A percentile compares a stretch with the other conserved stretches of the same genome.
phyloP scores from a whole-genome alignment of 2,797 vertebrate species.

The Pyrocephalus nanus region DNA sequence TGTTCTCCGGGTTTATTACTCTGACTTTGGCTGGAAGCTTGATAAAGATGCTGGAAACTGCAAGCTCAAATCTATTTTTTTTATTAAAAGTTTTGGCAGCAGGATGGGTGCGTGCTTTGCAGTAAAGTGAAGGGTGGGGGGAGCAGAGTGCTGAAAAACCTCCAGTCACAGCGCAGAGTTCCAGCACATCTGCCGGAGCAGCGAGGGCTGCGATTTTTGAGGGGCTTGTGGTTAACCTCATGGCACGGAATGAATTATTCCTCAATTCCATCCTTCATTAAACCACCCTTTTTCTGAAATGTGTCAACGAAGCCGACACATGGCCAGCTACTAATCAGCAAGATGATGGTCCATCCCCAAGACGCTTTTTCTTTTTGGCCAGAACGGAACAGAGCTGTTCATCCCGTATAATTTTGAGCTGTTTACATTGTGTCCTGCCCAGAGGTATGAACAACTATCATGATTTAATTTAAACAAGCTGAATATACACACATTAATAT shows the following conservation, averaged over 20 bases:
- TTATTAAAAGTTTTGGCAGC: constrained; percentile 60
- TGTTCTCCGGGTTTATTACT: constrained; percentile 59
- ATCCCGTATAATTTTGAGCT: neutral
- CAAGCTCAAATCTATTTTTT: constrained; percentile 55
- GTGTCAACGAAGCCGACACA: constrained; percentile 55
- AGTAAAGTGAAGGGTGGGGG: constrained; percentile 45
- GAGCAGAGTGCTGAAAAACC: constrained; percentile 71
- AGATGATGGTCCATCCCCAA: neutral
- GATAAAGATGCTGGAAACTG: constrained; percentile 70
- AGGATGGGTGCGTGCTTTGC: constrained; percentile 34
- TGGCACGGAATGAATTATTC: constrained; percentile 65
- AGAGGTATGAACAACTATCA: neutral
- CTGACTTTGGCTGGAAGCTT: constrained; percentile 68
- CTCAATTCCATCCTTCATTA: constrained; percentile 69
- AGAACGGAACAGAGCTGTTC: neutral
- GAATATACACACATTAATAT: neutral
- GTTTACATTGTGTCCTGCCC: constrained; percentile 24
- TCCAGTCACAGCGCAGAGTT: constrained; percentile 73
- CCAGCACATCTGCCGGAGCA: constrained; percentile 82
- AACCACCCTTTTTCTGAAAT: constrained; percentile 70
- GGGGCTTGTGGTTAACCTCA: constrained; percentile 78
- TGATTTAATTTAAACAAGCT: constrained; percentile 35
- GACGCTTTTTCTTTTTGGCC: neutral
- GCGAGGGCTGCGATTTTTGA: constrained; percentile 73
- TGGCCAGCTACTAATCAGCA: constrained; percentile 42